Evolutionary conservation across 2,797 vertebrate genomes (phyloP).

Genomic region (Podarcis lilfordi): DNA sequence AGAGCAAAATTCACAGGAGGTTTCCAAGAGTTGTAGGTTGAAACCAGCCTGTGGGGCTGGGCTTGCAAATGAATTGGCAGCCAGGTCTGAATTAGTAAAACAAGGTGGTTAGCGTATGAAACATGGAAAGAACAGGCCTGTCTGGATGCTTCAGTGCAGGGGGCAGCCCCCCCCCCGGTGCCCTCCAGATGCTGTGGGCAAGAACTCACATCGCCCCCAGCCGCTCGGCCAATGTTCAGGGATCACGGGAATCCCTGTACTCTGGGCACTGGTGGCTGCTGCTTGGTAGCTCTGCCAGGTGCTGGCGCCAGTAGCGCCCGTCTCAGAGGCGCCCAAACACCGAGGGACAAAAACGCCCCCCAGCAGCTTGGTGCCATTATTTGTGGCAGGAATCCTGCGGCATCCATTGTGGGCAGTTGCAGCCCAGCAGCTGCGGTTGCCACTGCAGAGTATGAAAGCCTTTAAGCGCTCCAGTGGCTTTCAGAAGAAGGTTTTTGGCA

Average conservation of each 20-base stretch:
- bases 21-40: too few relatives aligned
- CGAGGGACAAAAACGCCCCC: background rate
- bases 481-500: background rate
- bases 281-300: background rate
- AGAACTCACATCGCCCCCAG: too few relatives aligned
- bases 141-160: background rate
- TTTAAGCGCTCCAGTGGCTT: background rate
- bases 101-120: background rate
- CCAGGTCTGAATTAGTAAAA: background rate
- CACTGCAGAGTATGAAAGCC: background rate
- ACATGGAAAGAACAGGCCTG: background rate
- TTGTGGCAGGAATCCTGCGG: background rate
- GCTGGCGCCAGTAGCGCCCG: background rate
- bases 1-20: too few relatives aligned
- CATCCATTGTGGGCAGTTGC: constrained; percentile 32
- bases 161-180: too few relatives aligned
- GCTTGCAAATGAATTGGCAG: too few relatives aligned
- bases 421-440: background rate
- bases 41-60: too few relatives aligned
- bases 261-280: too few relatives aligned
- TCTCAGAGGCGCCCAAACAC: background rate
- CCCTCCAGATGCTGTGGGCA: too few relatives aligned
- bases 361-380: background rate
- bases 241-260: too few relatives aligned
- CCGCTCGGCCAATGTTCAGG: too few relatives aligned